A percentile compares a stretch with the other conserved stretches of the same genome.
Evolutionary conservation across 2,888 invertebrate species (phyloP).

Genomic region (Tholera decimalis): DNA sequence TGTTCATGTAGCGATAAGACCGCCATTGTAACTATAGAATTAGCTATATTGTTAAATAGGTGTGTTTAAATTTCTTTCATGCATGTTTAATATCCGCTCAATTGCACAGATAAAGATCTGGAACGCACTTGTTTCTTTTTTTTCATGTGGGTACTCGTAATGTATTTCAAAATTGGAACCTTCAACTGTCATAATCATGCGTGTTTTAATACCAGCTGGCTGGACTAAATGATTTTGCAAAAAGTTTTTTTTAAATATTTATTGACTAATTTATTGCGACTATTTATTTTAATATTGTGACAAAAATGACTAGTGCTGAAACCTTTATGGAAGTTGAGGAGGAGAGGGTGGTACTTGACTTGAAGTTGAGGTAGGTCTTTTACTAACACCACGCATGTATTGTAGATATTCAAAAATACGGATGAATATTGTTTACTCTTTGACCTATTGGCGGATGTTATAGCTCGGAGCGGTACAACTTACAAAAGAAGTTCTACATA

Average conservation of each 20-base stretch:
- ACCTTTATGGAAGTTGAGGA: constrained; percentile 74
- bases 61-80: no score
- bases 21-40: no score
- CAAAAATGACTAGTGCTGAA: constrained; percentile 70
- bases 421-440: no score
- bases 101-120: constrained; percentile 40
- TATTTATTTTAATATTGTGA: constrained; percentile 47
- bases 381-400: no score
- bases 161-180: constrained; percentile 49
- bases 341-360: constrained; percentile 77
- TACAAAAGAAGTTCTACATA: no score
- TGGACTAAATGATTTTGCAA: constrained; percentile 57
- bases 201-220: constrained; percentile 64
- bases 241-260: constrained; percentile 53
- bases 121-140: constrained; percentile 36
- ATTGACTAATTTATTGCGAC: constrained; percentile 45
- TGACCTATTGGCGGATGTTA: neutral
- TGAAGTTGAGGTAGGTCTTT: constrained; percentile 79
- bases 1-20: no score
- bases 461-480: neutral
- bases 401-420: no score
- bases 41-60: no score
- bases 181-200: constrained; percentile 50
- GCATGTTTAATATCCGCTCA: constrained; percentile 30
- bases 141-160: constrained; percentile 45